phyloP scores from a whole-genome alignment of 2,888 invertebrate species.

The Globia sparganii region DNA sequence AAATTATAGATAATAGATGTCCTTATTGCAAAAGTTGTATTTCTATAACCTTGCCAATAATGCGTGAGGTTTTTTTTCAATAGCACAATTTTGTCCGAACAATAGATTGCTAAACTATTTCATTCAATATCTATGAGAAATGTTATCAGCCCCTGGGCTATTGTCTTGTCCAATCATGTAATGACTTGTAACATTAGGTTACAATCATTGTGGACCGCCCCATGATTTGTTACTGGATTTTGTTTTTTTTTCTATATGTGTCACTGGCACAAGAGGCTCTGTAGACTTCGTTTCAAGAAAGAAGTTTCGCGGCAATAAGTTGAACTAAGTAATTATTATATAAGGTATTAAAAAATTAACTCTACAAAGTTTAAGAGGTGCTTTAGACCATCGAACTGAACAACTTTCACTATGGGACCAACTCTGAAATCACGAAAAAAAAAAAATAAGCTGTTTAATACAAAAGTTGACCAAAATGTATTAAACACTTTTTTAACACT shows the following conservation, averaged over 20 bases:
- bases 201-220: conserved; percentile 37
- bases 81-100: conserved; percentile 70
- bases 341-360: too few relatives aligned
- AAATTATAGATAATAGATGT: conserved; percentile 39
- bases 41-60: conserved; percentile 60
- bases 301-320: not conserved
- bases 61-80: conserved; percentile 60
- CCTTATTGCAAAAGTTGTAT: conserved; percentile 50
- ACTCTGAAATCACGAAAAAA: too few relatives aligned
- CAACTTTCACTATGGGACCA: too few relatives aligned
- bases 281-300: not conserved
- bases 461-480: too few relatives aligned
- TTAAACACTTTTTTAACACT: too few relatives aligned
- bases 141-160: conserved; percentile 69
- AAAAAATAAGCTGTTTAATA: too few relatives aligned
- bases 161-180: conserved; percentile 73
- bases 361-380: too few relatives aligned
- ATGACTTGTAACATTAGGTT: conserved; percentile 56
- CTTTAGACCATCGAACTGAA: too few relatives aligned
- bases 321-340: too few relatives aligned
- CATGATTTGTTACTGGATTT: conserved; percentile 21
- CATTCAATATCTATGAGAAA: conserved; percentile 78
- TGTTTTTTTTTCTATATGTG: conserved; percentile 3
- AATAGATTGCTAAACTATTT: conserved; percentile 81
- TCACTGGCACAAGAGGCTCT: not conserved